Evolutionary conservation across 2,888 invertebrate species (phyloP).

Genomic region (Chironomus tentans): DNA sequence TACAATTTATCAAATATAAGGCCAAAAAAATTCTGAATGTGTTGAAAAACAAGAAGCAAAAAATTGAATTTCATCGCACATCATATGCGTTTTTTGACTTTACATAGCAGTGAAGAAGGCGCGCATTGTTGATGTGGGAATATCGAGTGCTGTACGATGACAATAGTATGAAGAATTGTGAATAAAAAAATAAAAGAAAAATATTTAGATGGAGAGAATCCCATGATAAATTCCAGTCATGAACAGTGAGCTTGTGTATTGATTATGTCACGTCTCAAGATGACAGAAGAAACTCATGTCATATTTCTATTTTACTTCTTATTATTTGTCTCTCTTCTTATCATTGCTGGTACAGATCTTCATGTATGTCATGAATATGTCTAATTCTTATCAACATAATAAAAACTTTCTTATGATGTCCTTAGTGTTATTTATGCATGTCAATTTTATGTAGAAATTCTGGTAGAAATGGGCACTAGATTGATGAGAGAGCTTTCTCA

Average conservation of each 20-base stretch:
- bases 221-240: conserved; percentile 14
- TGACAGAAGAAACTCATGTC: conserved; percentile 8
- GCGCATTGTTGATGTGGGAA: neutral
- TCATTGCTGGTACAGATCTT: neutral
- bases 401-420: too few relatives aligned
- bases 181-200: neutral
- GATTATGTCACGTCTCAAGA: conserved; percentile 22
- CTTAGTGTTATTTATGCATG: too few relatives aligned
- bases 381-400: too few relatives aligned
- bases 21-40: neutral
- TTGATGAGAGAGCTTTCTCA: too few relatives aligned
- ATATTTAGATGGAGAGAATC: neutral
- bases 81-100: too few relatives aligned
- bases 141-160: neutral
- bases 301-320: neutral
- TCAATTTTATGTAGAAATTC: too few relatives aligned
- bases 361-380: too few relatives aligned
- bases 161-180: neutral
- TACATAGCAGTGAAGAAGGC: neutral
- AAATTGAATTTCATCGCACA: too few relatives aligned
- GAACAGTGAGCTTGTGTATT: neutral
- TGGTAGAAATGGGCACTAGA: too few relatives aligned
- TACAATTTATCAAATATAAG: neutral
- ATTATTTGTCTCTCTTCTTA: neutral
- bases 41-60: too few relatives aligned